Evolutionary conservation across 2,113 vertebrate species (phyloP).

Genomic region (Gnathonemus echidnorhynchus): DNA sequence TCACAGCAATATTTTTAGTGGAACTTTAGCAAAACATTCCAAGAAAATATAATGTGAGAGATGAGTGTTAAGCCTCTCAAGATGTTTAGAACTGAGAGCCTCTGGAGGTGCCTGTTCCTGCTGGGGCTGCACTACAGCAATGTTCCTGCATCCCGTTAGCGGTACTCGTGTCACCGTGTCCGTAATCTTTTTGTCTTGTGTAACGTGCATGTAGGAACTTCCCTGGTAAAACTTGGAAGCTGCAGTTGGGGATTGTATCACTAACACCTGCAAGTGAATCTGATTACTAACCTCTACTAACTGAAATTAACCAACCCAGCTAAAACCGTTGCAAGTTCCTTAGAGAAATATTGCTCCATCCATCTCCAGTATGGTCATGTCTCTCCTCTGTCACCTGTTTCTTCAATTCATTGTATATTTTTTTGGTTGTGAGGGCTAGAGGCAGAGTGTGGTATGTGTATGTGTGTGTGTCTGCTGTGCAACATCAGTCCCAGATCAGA

Average conservation of each 20-base stretch:
- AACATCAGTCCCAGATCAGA: neutral
- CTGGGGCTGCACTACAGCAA: neutral
- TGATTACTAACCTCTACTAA: conserved; percentile 22
- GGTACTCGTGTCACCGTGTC: neutral
- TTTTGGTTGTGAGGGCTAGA: neutral
- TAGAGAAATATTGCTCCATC: neutral
- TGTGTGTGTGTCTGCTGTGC: neutral
- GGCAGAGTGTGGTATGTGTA: neutral
- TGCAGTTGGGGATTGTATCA: neutral
- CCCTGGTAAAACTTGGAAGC: neutral
- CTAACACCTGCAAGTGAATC: conserved; percentile 10
- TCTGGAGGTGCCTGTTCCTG: neutral
- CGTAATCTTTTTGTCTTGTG: neutral
- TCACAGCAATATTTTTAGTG: neutral
- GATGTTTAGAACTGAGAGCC: neutral
- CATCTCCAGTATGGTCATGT: neutral
- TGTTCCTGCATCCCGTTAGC: neutral
- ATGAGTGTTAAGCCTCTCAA: neutral
- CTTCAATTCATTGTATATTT: neutral
- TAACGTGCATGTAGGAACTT: neutral
- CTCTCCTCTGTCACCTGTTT: neutral
- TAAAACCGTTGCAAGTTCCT: conserved; percentile 8
- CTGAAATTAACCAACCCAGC: conserved; percentile 18
- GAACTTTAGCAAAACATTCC: neutral
- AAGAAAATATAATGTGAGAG: neutral